phyloP scores from a whole-genome alignment of 1,140 invertebrate species.

The Teleogryllus occipitalis region DNA sequence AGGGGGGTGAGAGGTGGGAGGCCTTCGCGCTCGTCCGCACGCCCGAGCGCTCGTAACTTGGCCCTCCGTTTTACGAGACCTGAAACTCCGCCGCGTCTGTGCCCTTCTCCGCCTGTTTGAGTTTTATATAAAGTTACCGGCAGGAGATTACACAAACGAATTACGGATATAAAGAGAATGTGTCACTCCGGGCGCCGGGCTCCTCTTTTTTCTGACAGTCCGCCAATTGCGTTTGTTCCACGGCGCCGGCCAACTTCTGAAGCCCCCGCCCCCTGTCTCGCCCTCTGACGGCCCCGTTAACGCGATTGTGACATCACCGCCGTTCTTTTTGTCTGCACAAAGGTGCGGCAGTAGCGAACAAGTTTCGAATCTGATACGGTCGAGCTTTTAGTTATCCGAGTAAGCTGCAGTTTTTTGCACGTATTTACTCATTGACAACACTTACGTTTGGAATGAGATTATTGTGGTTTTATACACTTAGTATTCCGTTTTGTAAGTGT shows the following conservation, averaged over 20 bases:
- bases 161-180: neutral
- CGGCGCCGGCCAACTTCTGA: neutral
- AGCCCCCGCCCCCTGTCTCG: too few species aligned
- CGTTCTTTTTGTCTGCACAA: neutral
- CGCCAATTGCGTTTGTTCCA: neutral
- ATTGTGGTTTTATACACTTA: too few species aligned
- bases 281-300: neutral
- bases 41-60: neutral
- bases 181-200: neutral
- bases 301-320: neutral
- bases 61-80: neutral
- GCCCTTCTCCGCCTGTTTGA: neutral
- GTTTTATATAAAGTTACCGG: slow-evolving; percentile 1
- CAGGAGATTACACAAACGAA: slow-evolving; percentile 1
- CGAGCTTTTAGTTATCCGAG: too few species aligned
- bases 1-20: too few species aligned
- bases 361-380: too few species aligned
- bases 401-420: too few species aligned
- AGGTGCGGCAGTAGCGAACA: neutral
- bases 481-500: too few species aligned
- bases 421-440: too few species aligned
- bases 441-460: too few species aligned
- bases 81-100: neutral
- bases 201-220: neutral
- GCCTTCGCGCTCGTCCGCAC: neutral